Percentiles rank a stretch among this genome's conserved stretches.
These are phyloP conservation scores for Caenorhabditis sp. DNA, from an alignment of 2,888 invertebrate genomes.

Conservation along the genomic window DNA sequence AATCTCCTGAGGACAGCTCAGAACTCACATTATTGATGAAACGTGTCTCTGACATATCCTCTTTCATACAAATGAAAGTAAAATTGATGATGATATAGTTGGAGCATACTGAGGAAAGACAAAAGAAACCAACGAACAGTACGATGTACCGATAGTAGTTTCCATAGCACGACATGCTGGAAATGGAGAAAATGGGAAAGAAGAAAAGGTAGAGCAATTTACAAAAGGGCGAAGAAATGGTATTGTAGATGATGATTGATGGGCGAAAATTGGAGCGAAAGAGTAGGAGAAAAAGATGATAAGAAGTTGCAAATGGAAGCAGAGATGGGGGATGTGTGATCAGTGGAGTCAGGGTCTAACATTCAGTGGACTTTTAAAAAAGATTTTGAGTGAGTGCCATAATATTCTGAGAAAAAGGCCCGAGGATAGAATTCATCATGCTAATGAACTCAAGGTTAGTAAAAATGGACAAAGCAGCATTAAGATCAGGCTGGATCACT, in stretches of 20 bases:
- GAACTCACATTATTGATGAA: conserved; percentile 16
- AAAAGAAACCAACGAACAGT: conserved; percentile 55
- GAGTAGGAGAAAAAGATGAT: background rate
- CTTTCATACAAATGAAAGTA: conserved; percentile 68
- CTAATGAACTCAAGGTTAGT: no score
- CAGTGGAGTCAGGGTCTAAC: conserved; percentile 7
- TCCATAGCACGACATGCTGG: conserved; percentile 18
- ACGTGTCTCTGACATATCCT: conserved; percentile 35
- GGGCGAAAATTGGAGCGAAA: background rate
- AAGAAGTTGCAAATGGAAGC: conserved; percentile 3
- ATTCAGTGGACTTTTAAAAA: background rate
- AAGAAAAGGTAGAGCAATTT: background rate
- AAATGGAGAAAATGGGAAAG: background rate
- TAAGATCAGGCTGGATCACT: no score
- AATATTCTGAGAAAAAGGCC: no score
- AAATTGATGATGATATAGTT: conserved; percentile 69
- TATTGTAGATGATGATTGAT: conserved; percentile 8
- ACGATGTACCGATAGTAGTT: conserved; percentile 50
- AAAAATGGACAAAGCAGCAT: no score
- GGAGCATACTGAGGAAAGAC: conserved; percentile 61
- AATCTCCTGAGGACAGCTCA: background rate
- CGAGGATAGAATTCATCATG: no score
- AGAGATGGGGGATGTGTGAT: conserved; percentile 26
- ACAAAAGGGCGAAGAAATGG: background rate
- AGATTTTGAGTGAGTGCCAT: no score